phyloP scores from a whole-genome alignment of 2,113 vertebrate species.

The Proteles cristata region DNA sequence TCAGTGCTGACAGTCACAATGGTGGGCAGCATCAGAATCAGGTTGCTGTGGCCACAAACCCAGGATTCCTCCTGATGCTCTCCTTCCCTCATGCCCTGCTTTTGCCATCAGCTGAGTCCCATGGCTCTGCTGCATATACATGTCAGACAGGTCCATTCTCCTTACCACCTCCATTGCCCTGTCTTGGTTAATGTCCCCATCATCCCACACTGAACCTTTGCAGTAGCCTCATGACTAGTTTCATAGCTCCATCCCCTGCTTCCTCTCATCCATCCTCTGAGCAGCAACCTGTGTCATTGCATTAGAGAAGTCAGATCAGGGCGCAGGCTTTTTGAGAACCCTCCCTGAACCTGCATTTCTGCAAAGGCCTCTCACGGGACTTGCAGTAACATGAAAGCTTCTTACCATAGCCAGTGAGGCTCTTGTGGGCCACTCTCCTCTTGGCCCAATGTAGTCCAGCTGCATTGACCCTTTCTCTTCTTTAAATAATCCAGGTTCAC shows the following conservation, averaged over 20 bases:
- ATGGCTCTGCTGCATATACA: neutral
- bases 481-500: neutral
- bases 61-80: neutral
- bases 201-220: neutral
- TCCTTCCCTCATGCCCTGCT: neutral
- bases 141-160: neutral
- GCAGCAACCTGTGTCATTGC: neutral
- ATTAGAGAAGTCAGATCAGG: neutral
- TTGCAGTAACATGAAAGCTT: neutral
- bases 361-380: neutral
- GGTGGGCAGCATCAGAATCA: neutral
- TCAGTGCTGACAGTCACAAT: rapidly evolving
- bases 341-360: neutral
- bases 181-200: neutral
- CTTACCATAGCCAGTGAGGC: rapidly evolving
- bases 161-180: rapidly evolving
- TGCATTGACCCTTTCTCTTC: neutral
- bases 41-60: no score
- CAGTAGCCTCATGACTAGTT: neutral
- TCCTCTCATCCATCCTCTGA: neutral
- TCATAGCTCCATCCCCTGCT: neutral
- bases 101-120: neutral
- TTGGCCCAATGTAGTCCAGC: rapidly evolving
- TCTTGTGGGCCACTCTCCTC: neutral
- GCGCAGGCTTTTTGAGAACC: neutral